phyloP scores from a whole-genome alignment of 2,888 invertebrate species.

The Ypsolopha sequella region DNA sequence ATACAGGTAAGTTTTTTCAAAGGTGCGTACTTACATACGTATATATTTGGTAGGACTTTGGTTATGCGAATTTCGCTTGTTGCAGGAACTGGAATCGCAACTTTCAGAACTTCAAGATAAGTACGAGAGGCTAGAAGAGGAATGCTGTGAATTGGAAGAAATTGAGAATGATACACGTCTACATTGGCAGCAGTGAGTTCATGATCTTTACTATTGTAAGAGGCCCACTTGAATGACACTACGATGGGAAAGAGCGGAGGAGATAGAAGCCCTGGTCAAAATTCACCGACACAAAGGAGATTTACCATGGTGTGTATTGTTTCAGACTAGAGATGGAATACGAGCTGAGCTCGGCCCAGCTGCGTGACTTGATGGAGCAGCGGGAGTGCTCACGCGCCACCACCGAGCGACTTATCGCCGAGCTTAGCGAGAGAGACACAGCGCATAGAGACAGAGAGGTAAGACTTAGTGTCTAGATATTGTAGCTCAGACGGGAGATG shows the following conservation, averaged over 20 bases:
- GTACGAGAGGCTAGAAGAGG: constrained; percentile 76
- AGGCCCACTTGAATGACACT: too few relatives aligned
- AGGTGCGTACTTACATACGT: too few relatives aligned
- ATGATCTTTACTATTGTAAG: neutral
- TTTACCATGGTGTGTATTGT: neutral
- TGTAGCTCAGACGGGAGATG: constrained; percentile 12
- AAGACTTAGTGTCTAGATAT: constrained; percentile 14
- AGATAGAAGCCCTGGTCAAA: too few relatives aligned
- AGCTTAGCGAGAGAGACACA: constrained; percentile 52
- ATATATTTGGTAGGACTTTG: too few relatives aligned
- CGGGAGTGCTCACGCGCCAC: constrained; percentile 65
- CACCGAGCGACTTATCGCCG: constrained; percentile 49
- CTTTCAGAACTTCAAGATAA: constrained; percentile 72
- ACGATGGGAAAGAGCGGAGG: too few relatives aligned
- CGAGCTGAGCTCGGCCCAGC: constrained; percentile 70
- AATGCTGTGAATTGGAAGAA: constrained; percentile 80
- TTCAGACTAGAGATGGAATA: constrained; percentile 72
- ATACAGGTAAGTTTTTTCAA: constrained; percentile 42
- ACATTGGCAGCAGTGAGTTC: constrained; percentile 68
- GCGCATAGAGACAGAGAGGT: constrained; percentile 69
- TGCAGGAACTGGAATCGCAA: constrained; percentile 62
- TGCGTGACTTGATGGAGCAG: constrained; percentile 71
- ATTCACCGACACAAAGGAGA: too few relatives aligned
- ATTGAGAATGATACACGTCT: constrained; percentile 80
- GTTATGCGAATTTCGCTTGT: constrained; percentile 2